Percentiles rank a stretch among this genome's conserved stretches.
phyloP scores from a whole-genome alignment of 2,797 vertebrate genomes.

The Ctenosaura bakeri region DNA sequence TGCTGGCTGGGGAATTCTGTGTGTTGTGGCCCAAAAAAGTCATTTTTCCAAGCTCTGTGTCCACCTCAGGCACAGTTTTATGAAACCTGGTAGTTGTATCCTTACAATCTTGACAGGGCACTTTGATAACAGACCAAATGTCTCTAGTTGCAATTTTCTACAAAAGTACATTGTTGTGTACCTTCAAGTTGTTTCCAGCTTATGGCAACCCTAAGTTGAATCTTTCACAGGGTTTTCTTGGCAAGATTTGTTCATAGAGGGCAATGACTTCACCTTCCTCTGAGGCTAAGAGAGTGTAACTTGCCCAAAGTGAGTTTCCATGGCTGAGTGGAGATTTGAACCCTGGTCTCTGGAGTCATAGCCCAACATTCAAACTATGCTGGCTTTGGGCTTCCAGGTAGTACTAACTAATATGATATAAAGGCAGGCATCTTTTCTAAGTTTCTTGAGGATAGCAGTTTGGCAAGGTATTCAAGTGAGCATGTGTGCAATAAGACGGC shows the following conservation, averaged over 20 bases:
- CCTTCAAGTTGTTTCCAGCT: too few species aligned
- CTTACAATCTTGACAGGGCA: background rate
- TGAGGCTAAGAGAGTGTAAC: too few species aligned
- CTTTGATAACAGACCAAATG: background rate
- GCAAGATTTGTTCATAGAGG: too few species aligned
- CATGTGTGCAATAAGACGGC: background rate
- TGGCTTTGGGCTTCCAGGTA: background rate
- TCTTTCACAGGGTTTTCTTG: too few species aligned
- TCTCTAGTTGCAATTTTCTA: background rate
- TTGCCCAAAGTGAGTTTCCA: too few species aligned
- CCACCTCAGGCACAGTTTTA: background rate
- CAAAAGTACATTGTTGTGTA: background rate
- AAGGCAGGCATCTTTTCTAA: background rate
- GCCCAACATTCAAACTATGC: too few species aligned
- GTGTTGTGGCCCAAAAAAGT: background rate
- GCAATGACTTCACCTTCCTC: too few species aligned
- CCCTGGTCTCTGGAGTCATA: too few species aligned
- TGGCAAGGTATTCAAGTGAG: background rate
- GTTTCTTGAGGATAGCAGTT: background rate
- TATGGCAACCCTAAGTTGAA: too few species aligned
- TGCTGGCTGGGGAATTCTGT: background rate
- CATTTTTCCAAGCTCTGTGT: too few species aligned
- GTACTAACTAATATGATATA: background rate
- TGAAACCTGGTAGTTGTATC: background rate
- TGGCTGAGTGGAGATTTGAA: too few species aligned